phyloP scores from a whole-genome alignment of 2,888 invertebrate genomes.

The Linyphia triangularis region DNA sequence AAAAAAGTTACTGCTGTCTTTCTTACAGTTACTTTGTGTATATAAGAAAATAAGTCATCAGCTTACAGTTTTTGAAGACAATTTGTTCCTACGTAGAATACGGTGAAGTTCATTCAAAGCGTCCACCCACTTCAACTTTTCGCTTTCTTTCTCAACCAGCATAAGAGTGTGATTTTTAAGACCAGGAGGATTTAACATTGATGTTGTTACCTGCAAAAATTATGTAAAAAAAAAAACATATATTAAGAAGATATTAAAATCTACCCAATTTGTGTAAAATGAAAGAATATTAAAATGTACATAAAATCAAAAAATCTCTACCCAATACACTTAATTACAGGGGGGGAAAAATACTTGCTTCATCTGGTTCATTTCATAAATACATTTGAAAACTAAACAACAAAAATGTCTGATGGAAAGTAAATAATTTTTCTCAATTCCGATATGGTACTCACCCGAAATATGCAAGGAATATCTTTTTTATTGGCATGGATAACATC shows the following conservation, averaged over 20 bases:
- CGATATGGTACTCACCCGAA: conserved; percentile 85
- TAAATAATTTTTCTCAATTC: too few species aligned
- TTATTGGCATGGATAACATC: conserved; percentile 99
- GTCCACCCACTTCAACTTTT: conserved; percentile 98
- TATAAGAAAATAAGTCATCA: background rate
- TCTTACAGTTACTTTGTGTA: too few species aligned
- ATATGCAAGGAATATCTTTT: conserved; percentile 98
- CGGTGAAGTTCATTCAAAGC: conserved; percentile 96
- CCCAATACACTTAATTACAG: too few species aligned
- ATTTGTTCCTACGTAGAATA: conserved; percentile 94
- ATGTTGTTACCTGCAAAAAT: conserved; percentile 89
- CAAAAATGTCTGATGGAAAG: too few species aligned
- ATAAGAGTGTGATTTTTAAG: conserved; percentile 94
- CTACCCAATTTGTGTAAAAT: background rate
- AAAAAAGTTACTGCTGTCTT: too few species aligned
- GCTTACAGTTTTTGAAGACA: conserved; percentile 88
- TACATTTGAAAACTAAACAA: too few species aligned
- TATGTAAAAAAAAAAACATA: background rate
- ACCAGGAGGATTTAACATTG: conserved; percentile 92
- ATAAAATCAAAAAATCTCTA: background rate
- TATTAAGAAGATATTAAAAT: conserved; percentile 85
- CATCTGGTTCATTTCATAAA: too few species aligned
- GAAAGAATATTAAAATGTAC: background rate
- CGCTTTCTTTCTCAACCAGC: conserved; percentile 97
- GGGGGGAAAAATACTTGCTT: too few species aligned